These are phyloP conservation scores for Oncorhynchus nerka DNA, from an alignment of 2,113 vertebrate species.

Conservation along the genomic window DNA sequence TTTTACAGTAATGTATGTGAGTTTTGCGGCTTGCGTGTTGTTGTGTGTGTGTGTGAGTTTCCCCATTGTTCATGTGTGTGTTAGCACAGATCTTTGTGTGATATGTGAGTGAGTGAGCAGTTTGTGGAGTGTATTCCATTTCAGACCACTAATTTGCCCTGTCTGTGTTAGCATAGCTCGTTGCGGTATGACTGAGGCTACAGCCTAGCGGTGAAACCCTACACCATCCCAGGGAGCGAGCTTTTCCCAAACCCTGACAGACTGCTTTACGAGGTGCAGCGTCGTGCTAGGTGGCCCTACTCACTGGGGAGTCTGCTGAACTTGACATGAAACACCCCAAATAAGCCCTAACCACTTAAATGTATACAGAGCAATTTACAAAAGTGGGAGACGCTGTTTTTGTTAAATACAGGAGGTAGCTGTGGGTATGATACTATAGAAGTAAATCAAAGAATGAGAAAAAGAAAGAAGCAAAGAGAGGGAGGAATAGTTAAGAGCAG, in stretches of 20 bases:
- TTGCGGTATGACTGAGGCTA: conserved; percentile 53
- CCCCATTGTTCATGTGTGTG: background rate
- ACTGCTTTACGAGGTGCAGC: conserved; percentile 69
- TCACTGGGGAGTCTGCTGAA: conserved; percentile 64
- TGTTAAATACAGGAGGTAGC: conserved; percentile 18
- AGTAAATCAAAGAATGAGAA: conserved; percentile 61
- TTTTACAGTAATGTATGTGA: background rate
- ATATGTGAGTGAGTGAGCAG: conserved; percentile 3
- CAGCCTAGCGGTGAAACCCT: conserved; percentile 63
- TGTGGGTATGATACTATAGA: conserved; percentile 46
- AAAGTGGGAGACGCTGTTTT: conserved; percentile 38
- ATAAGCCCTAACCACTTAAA: conserved; percentile 50
- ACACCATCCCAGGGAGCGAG: conserved; percentile 56
- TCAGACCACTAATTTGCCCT: conserved; percentile 57
- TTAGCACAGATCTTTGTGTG: conserved; percentile 5
- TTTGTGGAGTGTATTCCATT: conserved; percentile 44
- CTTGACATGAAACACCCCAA: conserved; percentile 63
- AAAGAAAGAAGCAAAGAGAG: background rate
- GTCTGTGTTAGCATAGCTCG: conserved; percentile 58
- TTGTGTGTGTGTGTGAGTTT: background rate
- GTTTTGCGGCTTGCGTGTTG: background rate
- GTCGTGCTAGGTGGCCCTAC: conserved; percentile 67
- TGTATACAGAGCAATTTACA: conserved; percentile 60
- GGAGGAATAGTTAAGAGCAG: conserved; percentile 38
- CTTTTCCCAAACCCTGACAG: conserved; percentile 50